Evolutionary conservation across 2,888 invertebrate genomes (phyloP).

Genomic region (Nematopogon swammerdamellus): DNA sequence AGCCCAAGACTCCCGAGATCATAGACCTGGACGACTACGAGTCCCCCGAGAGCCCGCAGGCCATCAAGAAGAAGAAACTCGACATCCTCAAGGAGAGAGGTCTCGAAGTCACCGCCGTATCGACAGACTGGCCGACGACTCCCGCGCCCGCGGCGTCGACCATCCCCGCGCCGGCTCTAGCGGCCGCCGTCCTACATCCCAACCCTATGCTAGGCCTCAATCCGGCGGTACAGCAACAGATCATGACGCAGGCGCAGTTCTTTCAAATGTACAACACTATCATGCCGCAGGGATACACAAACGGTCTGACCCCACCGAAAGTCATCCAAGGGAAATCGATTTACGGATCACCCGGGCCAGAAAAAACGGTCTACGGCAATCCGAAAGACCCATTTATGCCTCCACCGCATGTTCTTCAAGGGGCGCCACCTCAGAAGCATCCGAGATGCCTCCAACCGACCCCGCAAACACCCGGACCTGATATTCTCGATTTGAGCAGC

Average conservation of each 20-base stretch:
- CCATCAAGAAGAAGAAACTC: constrained; percentile 63
- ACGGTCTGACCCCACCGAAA: constrained; percentile 45
- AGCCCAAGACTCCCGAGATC: constrained; percentile 62
- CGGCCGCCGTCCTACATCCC: constrained; percentile 21
- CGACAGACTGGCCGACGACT: constrained; percentile 21
- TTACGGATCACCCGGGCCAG: constrained; percentile 53
- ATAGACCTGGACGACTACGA: constrained; percentile 58
- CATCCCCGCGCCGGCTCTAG: constrained; percentile 7
- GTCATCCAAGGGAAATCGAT: constrained; percentile 64
- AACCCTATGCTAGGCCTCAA: constrained; percentile 24
- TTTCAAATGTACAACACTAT: constrained; percentile 38
- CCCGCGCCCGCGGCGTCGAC: not conserved
- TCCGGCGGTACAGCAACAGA: constrained; percentile 40
- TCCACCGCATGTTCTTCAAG: constrained; percentile 48
- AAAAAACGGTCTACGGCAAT: constrained; percentile 68
- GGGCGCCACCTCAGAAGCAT: constrained; percentile 32
- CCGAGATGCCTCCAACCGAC: constrained; percentile 17
- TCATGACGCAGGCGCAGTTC: constrained; percentile 47
- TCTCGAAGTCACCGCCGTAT: constrained; percentile 69
- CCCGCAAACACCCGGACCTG: constrained; percentile 36
- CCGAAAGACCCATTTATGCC: constrained; percentile 66
- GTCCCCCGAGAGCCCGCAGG: constrained; percentile 38
- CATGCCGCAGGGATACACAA: constrained; percentile 26
- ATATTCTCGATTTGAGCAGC: constrained; percentile 64
- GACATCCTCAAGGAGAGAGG: constrained; percentile 75